A percentile compares a stretch with the other conserved stretches of the same genome.
These are phyloP conservation scores for Premnoplex brunnescens DNA, from an alignment of 2,797 vertebrate genomes.

Conservation along the genomic window DNA sequence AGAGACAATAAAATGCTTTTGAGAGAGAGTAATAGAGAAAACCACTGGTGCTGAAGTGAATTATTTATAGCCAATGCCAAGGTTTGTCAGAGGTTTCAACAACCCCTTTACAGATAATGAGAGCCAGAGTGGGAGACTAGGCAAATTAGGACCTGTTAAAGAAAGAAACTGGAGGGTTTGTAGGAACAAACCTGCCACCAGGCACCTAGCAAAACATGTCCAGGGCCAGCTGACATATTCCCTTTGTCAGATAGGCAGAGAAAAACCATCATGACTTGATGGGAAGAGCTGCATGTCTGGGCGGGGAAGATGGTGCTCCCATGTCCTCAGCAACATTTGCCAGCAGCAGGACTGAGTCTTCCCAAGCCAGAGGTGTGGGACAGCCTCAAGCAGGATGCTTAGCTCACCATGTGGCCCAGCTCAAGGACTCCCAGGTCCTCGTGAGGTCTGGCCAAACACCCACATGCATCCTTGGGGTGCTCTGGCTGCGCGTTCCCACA, in stretches of 20 bases:
- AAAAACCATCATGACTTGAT: background rate
- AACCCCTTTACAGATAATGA: background rate
- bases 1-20: slow-evolving; percentile 5
- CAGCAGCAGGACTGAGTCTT: background rate
- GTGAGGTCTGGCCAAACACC: background rate
- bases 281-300: background rate
- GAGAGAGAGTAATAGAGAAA: background rate
- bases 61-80: background rate
- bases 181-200: background rate
- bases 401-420: background rate
- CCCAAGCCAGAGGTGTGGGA: background rate
- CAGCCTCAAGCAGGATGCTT: background rate
- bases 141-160: background rate
- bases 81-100: slow-evolving; percentile 15
- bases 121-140: background rate
- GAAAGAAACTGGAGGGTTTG: background rate
- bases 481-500: rapidly evolving
- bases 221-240: background rate
- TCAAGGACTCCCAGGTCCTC: background rate
- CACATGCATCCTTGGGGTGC: rapidly evolving
- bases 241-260: background rate
- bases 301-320: background rate
- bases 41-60: background rate
- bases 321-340: background rate
- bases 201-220: background rate